Base-by-base conservation (phyloP, 2,888 invertebrate genomes). In the Ligdia adustata region DNA sequence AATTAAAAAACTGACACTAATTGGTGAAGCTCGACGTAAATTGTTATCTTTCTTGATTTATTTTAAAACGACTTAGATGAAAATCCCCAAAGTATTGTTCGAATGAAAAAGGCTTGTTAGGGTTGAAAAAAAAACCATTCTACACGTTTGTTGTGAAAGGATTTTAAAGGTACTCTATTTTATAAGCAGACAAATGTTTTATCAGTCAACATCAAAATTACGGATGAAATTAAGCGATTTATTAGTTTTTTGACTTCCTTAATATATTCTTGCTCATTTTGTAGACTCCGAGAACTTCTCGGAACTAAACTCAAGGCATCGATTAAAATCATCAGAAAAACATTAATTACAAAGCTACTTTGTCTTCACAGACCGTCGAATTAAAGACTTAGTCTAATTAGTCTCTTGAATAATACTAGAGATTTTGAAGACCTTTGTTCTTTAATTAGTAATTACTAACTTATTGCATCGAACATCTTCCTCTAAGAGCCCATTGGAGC, bases 1-100 rank as follows among this genome's bases (percentile, higher is more conserved):
- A 63, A 68, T 66, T 62, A 55, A 60, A 57, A 52, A 47, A 16
- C 45, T 46, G 55, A 68, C 74, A 64, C 61, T 64, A 69, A 75
- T 73, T 69, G 67, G 54, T 57, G 18, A 16, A 48, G 55, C 55
- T 50, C 57, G 59, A 64, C 57, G 59, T 58, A 57, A 66, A 66
- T 60, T 62, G 61, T 66, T 66, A 64, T 62, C 56, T 52, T 45
- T 50, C 47, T 53, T 66, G 62, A 72, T 73, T 70, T 68, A 71
- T 68, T 62, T 41, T 28, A 26, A 28, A 37, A 40, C 28, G 50
- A 50, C 34, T 32, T 20, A 34, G 42, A 24, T 38, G 28, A 51
- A 58, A 52, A 5, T 18, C 28, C 16, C 14, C 29, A 18, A 27
- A 37, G 32, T 28, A 32, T 14, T 31, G 37, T 41, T 47, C 22